A percentile compares a stretch with the other conserved stretches of the same genome.
phyloP scores from a whole-genome alignment of 2,888 invertebrate genomes.

The Apodemia hepburni region DNA sequence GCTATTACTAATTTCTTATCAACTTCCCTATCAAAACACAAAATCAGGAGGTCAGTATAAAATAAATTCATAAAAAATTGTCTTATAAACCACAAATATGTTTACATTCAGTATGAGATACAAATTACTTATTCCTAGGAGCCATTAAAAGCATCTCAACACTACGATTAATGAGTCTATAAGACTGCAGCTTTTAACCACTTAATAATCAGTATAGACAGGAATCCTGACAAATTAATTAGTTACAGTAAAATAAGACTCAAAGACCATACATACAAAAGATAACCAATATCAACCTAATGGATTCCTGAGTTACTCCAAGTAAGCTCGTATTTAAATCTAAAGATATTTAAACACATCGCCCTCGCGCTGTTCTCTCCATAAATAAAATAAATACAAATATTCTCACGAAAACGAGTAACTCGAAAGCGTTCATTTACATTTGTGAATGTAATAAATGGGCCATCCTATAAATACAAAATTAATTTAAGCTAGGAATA shows the following conservation, averaged over 20 bases:
- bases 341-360: conserved; percentile 76
- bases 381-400: conserved; percentile 80
- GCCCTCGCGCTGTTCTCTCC: conserved; percentile 65
- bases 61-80: background rate
- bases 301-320: conserved; percentile 64
- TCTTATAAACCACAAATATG: background rate
- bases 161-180: conserved; percentile 17
- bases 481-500: conserved; percentile 45
- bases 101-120: background rate
- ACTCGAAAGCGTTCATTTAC: conserved; percentile 75
- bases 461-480: conserved; percentile 70
- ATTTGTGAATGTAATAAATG: conserved; percentile 77
- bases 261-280: conserved; percentile 50
- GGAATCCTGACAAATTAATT: conserved; percentile 48
- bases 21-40: no score
- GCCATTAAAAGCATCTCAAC: conserved; percentile 12
- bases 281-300: conserved; percentile 69
- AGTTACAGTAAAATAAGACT: conserved; percentile 39
- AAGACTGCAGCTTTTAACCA: conserved; percentile 19
- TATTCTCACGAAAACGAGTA: conserved; percentile 79
- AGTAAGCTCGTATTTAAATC: conserved; percentile 69
- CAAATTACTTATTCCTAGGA: conserved; percentile 9
- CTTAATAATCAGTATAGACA: conserved; percentile 34
- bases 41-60: no score
- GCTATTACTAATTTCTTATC: no score